A percentile compares a stretch with the other conserved stretches of the same genome.
These are phyloP conservation scores for Lepidocolaptes lacrymiger DNA, from an alignment of 2,797 vertebrate species.

Conservation along the genomic window DNA sequence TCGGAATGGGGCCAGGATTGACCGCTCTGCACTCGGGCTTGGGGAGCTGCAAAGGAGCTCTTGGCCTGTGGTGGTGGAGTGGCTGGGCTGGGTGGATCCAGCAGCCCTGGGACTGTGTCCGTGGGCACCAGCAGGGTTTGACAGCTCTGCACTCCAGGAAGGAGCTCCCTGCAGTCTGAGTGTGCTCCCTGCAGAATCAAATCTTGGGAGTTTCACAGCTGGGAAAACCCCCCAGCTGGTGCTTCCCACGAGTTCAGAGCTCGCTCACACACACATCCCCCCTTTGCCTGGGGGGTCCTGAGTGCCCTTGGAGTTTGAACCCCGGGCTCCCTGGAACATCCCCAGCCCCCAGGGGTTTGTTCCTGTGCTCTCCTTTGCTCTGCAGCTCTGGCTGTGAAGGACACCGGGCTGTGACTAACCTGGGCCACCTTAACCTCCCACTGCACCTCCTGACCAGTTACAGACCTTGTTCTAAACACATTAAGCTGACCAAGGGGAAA, in stretches of 20 bases:
- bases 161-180: not conserved
- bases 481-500: not conserved
- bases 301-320: not conserved
- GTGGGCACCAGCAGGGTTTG: not conserved
- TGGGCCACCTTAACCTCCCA: not conserved
- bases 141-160: not conserved
- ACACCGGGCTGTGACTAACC: not conserved
- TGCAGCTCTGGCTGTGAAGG: not conserved
- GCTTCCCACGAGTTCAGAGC: not conserved
- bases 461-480: not conserved
- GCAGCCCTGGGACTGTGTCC: not conserved
- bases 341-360: not conserved
- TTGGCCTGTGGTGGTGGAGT: not conserved
- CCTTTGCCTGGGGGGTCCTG: not conserved
- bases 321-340: not conserved
- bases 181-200: not conserved
- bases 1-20: not conserved
- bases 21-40: not conserved
- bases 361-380: not conserved
- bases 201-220: not conserved
- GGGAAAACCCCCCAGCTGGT: no score
- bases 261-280: rapidly evolving
- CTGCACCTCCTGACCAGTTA: not conserved
- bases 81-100: not conserved
- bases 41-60: not conserved